phyloP scores from a whole-genome alignment of 2,888 invertebrate genomes.

The Eulithis prunata region DNA sequence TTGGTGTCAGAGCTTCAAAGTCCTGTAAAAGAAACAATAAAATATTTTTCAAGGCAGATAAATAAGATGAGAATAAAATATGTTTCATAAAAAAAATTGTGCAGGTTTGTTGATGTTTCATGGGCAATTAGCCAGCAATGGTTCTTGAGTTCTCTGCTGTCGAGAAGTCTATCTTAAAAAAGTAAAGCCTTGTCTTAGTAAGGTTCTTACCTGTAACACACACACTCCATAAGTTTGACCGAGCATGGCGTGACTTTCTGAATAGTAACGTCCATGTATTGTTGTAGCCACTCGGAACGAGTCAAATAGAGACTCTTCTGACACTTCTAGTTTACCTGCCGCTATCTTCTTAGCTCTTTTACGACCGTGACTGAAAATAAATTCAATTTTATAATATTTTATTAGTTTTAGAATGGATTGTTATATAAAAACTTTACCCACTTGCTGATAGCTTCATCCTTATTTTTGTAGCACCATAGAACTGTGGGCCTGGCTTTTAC shows the following conservation, averaged over 20 bases:
- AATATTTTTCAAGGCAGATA: neutral
- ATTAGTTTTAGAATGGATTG: neutral
- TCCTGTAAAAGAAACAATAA: slow-evolving; percentile 83
- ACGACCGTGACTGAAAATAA: slow-evolving; percentile 90
- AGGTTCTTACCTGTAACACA: slow-evolving; percentile 91
- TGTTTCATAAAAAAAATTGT: no score
- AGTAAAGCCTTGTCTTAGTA: neutral
- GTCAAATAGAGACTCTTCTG: slow-evolving; percentile 98
- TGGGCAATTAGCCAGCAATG: no score
- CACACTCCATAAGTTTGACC: slow-evolving; percentile 99
- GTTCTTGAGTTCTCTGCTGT: no score
- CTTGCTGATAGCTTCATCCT: slow-evolving; percentile 95
- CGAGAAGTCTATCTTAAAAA: no score
- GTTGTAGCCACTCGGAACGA: slow-evolving; percentile 97
- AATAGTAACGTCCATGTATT: slow-evolving; percentile 98
- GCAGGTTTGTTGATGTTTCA: no score
- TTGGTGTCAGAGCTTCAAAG: slow-evolving; percentile 99
- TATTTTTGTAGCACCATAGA: slow-evolving; percentile 99
- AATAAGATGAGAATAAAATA: no score
- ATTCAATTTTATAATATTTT: neutral
- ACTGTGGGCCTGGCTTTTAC: slow-evolving; percentile 97
- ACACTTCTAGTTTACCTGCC: slow-evolving; percentile 93
- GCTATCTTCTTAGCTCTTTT: slow-evolving; percentile 97
- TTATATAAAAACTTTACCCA: slow-evolving; percentile 56
- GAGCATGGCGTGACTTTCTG: slow-evolving; percentile 98